Percentiles rank a stretch among this genome's conserved stretches.
phyloP scores from a whole-genome alignment of 1,140 invertebrate species.

The Ganaspis sp. region DNA sequence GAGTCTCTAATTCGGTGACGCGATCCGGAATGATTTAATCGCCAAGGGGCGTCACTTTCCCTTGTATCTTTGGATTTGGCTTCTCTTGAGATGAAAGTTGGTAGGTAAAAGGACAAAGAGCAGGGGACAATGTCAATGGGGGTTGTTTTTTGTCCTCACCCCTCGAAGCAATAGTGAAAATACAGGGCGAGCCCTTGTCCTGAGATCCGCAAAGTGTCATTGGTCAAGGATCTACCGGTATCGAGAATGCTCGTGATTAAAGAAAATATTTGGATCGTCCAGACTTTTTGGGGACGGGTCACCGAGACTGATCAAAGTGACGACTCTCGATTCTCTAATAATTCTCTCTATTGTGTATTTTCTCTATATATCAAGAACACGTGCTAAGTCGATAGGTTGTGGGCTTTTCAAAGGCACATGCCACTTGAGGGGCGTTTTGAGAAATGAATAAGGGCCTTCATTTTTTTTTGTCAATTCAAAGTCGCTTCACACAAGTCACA shows the following conservation, averaged over 20 bases:
- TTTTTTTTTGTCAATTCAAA: too few relatives aligned
- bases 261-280: slow-evolving; percentile 30
- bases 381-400: too few relatives aligned
- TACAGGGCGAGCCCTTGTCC: slow-evolving; percentile 1
- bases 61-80: not conserved
- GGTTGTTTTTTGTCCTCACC: not conserved
- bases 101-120: slow-evolving; percentile 25
- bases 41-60: slow-evolving; percentile 3
- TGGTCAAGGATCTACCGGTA: slow-evolving; percentile 22
- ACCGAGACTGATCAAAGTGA: slow-evolving; percentile 16
- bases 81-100: slow-evolving; percentile 7
- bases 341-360: not conserved
- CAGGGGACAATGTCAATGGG: not conserved
- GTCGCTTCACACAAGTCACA: too few relatives aligned
- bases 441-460: too few relatives aligned
- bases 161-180: not conserved
- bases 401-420: too few relatives aligned
- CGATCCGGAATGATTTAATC: slow-evolving; percentile 23
- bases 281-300: not conserved
- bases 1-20: slow-evolving; percentile 5
- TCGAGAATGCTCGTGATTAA: slow-evolving; percentile 1
- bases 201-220: slow-evolving; percentile 12
- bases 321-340: not conserved
- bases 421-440: too few relatives aligned
- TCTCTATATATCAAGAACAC: too few relatives aligned